phyloP scores from a whole-genome alignment of 64 coral and sea anemone species.

The Porites australiensis region DNA sequence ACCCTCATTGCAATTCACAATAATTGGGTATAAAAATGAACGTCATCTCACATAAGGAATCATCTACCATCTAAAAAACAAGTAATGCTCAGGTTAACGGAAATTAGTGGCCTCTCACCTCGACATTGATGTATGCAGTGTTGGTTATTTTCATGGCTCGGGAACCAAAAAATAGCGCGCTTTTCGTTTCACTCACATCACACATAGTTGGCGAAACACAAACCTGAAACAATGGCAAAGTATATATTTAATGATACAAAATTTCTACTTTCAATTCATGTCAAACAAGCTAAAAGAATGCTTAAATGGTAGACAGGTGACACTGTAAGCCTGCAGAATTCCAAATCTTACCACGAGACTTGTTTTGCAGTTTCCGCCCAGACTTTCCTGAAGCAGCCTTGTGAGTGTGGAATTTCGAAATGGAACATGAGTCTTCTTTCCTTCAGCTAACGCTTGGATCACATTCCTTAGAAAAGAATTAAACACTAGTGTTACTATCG shows the following conservation, averaged over 20 bases:
- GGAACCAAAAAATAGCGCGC: slow-evolving; percentile 95
- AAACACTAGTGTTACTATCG: background rate
- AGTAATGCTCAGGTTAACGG: background rate
- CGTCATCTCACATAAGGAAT: no score
- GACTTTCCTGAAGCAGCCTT: slow-evolving; percentile 94
- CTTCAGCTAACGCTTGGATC: slow-evolving; percentile 95
- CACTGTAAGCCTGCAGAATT: background rate
- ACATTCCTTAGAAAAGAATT: slow-evolving; percentile 76
- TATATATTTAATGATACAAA: background rate
- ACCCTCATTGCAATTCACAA: no score
- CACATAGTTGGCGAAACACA: slow-evolving; percentile 89
- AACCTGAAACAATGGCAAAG: slow-evolving; percentile 47
- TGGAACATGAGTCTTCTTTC: slow-evolving; percentile 90
- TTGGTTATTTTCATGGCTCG: slow-evolving; percentile 99
- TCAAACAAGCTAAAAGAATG: no score
- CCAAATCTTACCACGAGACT: slow-evolving; percentile 87
- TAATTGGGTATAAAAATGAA: no score
- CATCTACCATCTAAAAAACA: background rate
- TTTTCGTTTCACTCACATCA: slow-evolving; percentile 97
- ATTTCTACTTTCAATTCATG: background rate
- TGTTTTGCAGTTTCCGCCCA: slow-evolving; percentile 99
- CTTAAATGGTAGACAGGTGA: no score
- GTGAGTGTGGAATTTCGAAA: slow-evolving; percentile 97
- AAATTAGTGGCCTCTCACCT: slow-evolving; percentile 50
- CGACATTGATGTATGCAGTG: slow-evolving; percentile 95